Conservation (phyloP, 2,888 invertebrate species). For the Parthenolecanium corni region DNA sequence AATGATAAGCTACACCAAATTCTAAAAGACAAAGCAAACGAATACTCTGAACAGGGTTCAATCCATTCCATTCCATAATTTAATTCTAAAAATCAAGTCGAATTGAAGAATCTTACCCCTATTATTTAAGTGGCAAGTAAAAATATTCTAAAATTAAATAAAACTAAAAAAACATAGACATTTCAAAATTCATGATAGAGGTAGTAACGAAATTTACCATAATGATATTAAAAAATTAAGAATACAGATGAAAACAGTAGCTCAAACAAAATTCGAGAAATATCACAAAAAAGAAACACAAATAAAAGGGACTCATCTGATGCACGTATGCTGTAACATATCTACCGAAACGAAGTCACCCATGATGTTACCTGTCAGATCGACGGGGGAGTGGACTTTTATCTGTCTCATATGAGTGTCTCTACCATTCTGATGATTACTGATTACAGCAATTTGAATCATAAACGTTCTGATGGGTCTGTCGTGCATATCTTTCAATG, state of each 20-base stretch:
- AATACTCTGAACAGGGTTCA: too few species aligned
- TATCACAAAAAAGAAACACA: background rate
- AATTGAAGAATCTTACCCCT: too few species aligned
- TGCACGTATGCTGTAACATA: constrained; percentile 68
- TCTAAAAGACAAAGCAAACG: too few species aligned
- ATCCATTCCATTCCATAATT: too few species aligned
- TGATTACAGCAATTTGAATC: constrained; percentile 90
- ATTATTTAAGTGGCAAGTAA: too few species aligned
- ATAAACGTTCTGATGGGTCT: constrained; percentile 87
- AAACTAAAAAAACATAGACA: too few species aligned
- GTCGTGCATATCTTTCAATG: constrained; percentile 75
- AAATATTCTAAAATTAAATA: too few species aligned
- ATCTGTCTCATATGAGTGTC: constrained; percentile 98
- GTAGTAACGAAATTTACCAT: too few species aligned
- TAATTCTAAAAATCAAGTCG: too few species aligned
- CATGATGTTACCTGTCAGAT: constrained; percentile 54
- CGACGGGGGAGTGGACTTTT: constrained; percentile 80
- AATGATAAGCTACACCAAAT: too few species aligned
- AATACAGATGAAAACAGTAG: background rate
- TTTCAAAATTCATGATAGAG: too few species aligned
- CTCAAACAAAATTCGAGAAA: background rate
- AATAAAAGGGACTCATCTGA: constrained; percentile 47
- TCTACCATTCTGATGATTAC: constrained; percentile 97
- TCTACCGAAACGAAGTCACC: constrained; percentile 67
- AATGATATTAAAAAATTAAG: background rate